These are phyloP conservation scores for Glaucopsyche alexis DNA, from an alignment of 2,888 invertebrate genomes.

Conservation along the genomic window DNA sequence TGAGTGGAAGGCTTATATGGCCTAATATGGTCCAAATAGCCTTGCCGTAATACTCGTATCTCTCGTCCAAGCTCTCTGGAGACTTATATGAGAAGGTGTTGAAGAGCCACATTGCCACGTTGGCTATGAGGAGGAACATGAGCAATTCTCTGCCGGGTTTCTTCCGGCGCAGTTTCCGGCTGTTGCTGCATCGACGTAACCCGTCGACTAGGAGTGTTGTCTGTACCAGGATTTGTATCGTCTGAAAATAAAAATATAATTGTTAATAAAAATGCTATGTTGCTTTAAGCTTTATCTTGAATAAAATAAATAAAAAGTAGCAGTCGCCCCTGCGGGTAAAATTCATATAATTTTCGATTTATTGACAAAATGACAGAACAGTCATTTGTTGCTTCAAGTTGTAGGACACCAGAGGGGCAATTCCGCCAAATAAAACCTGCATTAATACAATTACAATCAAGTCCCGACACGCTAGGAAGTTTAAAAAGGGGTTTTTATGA, in stretches of 20 bases:
- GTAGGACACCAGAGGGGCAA: no score
- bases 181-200: conserved; percentile 86
- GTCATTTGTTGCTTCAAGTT: no score
- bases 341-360: no score
- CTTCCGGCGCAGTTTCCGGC: conserved; percentile 78
- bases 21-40: conserved; percentile 86
- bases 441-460: no score
- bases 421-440: no score
- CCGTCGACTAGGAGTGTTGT: conserved; percentile 87
- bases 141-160: conserved; percentile 88
- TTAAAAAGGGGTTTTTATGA: no score
- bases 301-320: no score
- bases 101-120: conserved; percentile 88
- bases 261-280: not conserved
- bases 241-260: conserved; percentile 56
- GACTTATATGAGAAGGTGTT: conserved; percentile 84
- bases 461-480: no score
- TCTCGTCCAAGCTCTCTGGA: conserved; percentile 71
- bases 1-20: conserved; percentile 86
- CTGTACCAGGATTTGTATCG: conserved; percentile 86
- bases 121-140: conserved; percentile 87
- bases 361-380: no score
- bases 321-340: no score
- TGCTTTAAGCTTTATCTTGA: no score
- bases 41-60: conserved; percentile 85